These are phyloP conservation scores for Rissa tridactyla DNA, from an alignment of 2,113 vertebrate species.

Conservation along the genomic window DNA sequence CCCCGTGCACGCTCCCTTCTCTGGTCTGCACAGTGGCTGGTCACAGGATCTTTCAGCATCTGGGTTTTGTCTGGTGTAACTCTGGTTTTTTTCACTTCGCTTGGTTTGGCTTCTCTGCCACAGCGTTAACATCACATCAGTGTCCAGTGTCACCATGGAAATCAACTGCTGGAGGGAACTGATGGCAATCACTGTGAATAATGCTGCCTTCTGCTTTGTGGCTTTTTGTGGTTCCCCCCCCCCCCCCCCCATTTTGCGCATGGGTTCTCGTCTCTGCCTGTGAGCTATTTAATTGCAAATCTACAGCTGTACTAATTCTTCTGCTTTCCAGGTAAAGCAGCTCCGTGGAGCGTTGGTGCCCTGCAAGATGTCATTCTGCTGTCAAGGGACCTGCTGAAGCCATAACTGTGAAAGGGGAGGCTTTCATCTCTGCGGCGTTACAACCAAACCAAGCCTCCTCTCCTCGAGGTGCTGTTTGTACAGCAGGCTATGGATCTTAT, in stretches of 20 bases:
- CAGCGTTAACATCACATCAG: neutral
- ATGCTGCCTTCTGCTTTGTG: neutral
- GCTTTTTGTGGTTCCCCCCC: too few species aligned
- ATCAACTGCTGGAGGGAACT: neutral
- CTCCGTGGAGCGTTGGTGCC: neutral
- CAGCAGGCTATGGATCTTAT: constrained; percentile 6
- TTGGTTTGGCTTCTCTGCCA: neutral
- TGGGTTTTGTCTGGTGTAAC: neutral
- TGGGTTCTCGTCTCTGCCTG: neutral
- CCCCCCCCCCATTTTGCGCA: fast-evolving
- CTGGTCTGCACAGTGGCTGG: neutral
- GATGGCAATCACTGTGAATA: neutral
- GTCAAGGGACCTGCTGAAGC: constrained; percentile 45
- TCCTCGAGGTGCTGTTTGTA: constrained; percentile 22
- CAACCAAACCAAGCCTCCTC: constrained; percentile 10
- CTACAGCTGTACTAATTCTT: neutral
- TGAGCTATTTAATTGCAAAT: neutral
- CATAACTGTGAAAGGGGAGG: constrained; percentile 40
- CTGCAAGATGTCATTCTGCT: constrained; percentile 17
- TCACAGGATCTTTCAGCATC: neutral
- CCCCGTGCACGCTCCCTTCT: neutral
- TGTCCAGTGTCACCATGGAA: neutral
- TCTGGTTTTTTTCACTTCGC: neutral
- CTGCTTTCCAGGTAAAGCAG: constrained; percentile 70
- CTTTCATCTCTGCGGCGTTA: neutral